These are phyloP conservation scores for Sceloporus tristichus DNA, from an alignment of 2,113 vertebrate genomes.

Conservation along the genomic window DNA sequence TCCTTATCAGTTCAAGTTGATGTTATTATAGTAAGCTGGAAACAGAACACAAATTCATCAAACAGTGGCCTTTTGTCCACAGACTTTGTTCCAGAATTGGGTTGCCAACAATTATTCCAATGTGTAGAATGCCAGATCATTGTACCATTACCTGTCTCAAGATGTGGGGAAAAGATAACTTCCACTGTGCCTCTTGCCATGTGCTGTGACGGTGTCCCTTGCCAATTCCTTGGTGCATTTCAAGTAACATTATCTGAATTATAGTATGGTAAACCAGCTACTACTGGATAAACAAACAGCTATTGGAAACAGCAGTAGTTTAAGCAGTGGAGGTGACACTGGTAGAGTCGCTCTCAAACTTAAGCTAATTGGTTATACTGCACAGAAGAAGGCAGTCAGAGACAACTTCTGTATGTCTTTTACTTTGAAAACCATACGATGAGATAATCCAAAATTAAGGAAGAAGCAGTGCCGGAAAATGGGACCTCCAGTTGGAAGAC, in stretches of 20 bases:
- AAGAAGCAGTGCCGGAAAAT: too few relatives aligned
- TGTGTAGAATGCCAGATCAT: background rate
- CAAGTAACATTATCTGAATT: background rate
- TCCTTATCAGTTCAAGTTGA: constrained; percentile 74
- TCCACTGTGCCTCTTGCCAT: background rate
- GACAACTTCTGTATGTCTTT: too few relatives aligned
- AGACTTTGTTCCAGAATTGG: background rate
- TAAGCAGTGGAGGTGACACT: background rate
- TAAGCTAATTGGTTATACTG: too few relatives aligned
- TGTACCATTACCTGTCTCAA: background rate
- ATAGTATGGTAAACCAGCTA: background rate
- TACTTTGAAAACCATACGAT: too few relatives aligned
- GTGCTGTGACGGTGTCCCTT: too few relatives aligned
- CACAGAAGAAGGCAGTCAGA: too few relatives aligned
- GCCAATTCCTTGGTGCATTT: background rate
- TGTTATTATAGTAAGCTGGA: constrained; percentile 63
- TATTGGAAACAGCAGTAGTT: background rate
- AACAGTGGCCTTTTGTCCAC: constrained; percentile 52
- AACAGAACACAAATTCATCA: constrained; percentile 70
- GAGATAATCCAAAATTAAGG: too few relatives aligned
- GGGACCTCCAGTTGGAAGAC: too few relatives aligned
- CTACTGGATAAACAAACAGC: too few relatives aligned
- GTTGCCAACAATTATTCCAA: background rate
- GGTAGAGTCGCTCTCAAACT: too few relatives aligned
- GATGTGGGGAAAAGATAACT: background rate